Evolutionary conservation across 2,888 invertebrate genomes (phyloP).

Genomic region (Sminthurinus aureus): DNA sequence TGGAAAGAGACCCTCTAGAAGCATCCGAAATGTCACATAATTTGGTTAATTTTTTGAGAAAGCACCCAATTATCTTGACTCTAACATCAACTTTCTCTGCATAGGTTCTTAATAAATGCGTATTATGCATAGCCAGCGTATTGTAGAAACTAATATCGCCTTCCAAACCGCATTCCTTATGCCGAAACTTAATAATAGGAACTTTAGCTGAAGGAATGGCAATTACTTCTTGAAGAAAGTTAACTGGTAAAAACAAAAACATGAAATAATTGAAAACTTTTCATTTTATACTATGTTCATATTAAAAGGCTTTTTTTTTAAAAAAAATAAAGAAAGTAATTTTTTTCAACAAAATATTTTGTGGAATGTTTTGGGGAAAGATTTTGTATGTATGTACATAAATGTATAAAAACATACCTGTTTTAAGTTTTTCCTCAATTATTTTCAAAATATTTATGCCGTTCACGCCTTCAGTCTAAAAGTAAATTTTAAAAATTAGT

Average conservation of each 20-base stretch:
- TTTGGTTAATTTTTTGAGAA: conserved; percentile 69
- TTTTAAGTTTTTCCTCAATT: conserved; percentile 51
- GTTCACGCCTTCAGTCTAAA: conserved; percentile 23
- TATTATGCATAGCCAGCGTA: conserved; percentile 68
- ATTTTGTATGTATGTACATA: too few species aligned
- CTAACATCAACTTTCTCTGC: conserved; percentile 65
- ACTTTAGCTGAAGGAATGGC: conserved; percentile 63
- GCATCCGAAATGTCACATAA: conserved; percentile 70
- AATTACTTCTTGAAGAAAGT: conserved; percentile 26
- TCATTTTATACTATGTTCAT: too few species aligned
- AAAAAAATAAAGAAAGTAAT: too few species aligned
- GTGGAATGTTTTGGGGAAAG: too few species aligned
- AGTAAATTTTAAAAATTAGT: background rate
- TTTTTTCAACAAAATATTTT: too few species aligned
- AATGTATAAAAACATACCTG: conserved; percentile 8
- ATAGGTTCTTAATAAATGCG: conserved; percentile 66
- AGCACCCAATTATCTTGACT: conserved; percentile 66
- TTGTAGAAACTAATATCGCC: conserved; percentile 72
- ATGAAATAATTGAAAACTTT: background rate
- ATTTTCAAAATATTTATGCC: conserved; percentile 42
- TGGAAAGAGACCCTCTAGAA: conserved; percentile 69
- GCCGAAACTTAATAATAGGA: conserved; percentile 70
- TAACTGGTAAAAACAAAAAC: too few species aligned
- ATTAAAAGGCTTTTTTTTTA: too few species aligned
- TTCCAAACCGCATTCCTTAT: conserved; percentile 64